Evolutionary conservation across 2,888 invertebrate species (phyloP).

Genomic region (Eupithecia inturbata): DNA sequence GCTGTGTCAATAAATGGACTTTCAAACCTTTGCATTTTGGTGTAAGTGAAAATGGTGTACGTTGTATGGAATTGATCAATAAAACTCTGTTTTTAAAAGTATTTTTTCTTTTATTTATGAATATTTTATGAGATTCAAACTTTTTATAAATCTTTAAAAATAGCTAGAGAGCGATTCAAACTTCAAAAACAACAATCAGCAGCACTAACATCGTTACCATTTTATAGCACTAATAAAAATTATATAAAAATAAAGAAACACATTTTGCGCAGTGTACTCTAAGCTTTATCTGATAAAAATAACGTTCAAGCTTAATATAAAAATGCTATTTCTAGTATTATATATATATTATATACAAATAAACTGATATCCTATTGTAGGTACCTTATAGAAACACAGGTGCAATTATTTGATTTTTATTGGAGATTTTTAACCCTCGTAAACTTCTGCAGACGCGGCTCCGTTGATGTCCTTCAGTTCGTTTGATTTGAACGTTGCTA

Average conservation of each 20-base stretch:
- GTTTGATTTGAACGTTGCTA: conserved; percentile 88
- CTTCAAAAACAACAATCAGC: conserved; percentile 19
- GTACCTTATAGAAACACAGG: not conserved
- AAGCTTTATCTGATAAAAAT: conserved; percentile 4
- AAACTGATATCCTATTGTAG: not conserved
- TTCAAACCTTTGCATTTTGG: conserved; percentile 47
- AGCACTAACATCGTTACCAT: conserved; percentile 32
- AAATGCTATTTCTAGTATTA: conserved; percentile 2
- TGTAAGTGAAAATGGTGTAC: conserved; percentile 66
- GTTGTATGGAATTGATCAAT: conserved; percentile 70
- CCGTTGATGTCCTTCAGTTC: conserved; percentile 89
- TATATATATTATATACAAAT: too few species aligned
- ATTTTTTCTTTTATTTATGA: conserved; percentile 45
- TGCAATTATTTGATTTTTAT: not conserved
- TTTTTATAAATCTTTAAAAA: not conserved
- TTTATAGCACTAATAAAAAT: conserved; percentile 34
- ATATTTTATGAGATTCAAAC: not conserved
- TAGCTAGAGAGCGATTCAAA: not conserved
- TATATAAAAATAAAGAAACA: conserved; percentile 11
- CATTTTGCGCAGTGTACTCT: conserved; percentile 12
- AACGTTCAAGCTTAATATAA: not conserved
- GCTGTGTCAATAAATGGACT: conserved; percentile 47
- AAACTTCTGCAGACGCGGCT: conserved; percentile 85
- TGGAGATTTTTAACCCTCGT: conserved; percentile 60
- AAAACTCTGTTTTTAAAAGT: conserved; percentile 59